Conservation (phyloP, 2,797 vertebrate genomes). For the Enteromius unitaeniatus region DNA sequence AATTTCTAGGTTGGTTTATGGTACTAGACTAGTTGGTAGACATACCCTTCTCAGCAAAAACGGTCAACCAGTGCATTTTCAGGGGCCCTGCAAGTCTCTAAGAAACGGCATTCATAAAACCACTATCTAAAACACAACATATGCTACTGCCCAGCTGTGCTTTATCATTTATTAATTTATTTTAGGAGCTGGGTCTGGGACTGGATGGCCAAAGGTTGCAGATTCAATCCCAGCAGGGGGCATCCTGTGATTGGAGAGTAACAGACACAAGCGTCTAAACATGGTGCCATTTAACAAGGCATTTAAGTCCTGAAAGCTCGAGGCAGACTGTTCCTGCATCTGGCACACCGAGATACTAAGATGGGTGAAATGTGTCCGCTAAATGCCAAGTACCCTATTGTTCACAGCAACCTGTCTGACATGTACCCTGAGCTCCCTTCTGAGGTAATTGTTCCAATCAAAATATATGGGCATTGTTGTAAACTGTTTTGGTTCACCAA, state of each 20-base stretch:
- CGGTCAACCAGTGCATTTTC: background rate
- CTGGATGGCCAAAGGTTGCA: constrained; percentile 4
- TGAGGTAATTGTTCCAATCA: background rate
- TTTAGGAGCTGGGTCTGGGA: background rate
- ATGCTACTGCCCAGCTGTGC: background rate
- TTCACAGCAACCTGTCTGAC: constrained; percentile 13
- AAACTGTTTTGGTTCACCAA: constrained; percentile 1
- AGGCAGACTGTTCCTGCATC: constrained; percentile 8
- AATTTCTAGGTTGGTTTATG: background rate
- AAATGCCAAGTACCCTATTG: constrained; percentile 38
- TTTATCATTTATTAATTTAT: constrained; percentile 4
- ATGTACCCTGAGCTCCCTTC: background rate
- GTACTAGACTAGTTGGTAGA: background rate
- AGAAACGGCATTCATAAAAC: background rate
- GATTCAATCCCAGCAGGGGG: constrained; percentile 33
- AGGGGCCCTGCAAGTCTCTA: background rate
- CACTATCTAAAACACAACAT: background rate
- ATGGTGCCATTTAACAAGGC: constrained; percentile 12
- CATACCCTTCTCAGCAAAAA: background rate
- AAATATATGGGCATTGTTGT: background rate
- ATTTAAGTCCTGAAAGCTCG: constrained; percentile 11
- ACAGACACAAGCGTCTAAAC: constrained; percentile 22
- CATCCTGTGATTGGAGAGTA: constrained; percentile 2
- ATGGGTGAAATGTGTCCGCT: constrained; percentile 10
- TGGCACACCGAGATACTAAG: constrained; percentile 9